These are phyloP conservation scores for Lutjanus erythropterus DNA, from an alignment of 2,113 vertebrate species.

Conservation along the genomic window DNA sequence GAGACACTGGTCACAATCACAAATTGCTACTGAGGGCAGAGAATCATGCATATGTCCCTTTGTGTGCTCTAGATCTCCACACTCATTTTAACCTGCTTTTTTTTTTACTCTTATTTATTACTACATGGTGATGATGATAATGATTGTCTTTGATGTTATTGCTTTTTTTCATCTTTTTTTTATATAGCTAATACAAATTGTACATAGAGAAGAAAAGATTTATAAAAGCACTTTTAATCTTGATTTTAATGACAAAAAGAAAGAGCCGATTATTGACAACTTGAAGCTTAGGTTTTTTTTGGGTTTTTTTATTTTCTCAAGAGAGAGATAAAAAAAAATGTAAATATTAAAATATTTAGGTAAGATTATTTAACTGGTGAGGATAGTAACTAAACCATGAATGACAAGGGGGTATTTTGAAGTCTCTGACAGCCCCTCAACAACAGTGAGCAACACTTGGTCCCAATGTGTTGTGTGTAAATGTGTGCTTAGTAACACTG, in stretches of 20 bases:
- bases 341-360: constrained; percentile 90
- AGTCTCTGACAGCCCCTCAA: constrained; percentile 77
- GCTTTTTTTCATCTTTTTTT: constrained; percentile 81
- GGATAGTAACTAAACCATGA: constrained; percentile 83
- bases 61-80: constrained; percentile 78
- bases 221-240: constrained; percentile 99
- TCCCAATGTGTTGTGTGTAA: constrained; percentile 75
- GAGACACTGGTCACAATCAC: constrained; percentile 86
- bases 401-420: constrained; percentile 79
- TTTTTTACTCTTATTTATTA: constrained; percentile 85
- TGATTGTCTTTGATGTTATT: constrained; percentile 84
- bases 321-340: constrained; percentile 88
- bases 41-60: constrained; percentile 69
- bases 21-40: constrained; percentile 82
- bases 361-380: constrained; percentile 90
- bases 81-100: constrained; percentile 78
- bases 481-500: constrained; percentile 82
- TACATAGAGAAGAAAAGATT: constrained; percentile 96
- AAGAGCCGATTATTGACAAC: constrained; percentile 89
- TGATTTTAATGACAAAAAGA: constrained; percentile 92
- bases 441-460: constrained; percentile 75
- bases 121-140: constrained; percentile 82
- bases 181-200: constrained; percentile 94
- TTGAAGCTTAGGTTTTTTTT: constrained; percentile 87
- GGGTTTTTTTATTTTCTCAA: constrained; percentile 90